phyloP scores from a whole-genome alignment of 2,113 vertebrate genomes.

The Eublepharis macularius region DNA sequence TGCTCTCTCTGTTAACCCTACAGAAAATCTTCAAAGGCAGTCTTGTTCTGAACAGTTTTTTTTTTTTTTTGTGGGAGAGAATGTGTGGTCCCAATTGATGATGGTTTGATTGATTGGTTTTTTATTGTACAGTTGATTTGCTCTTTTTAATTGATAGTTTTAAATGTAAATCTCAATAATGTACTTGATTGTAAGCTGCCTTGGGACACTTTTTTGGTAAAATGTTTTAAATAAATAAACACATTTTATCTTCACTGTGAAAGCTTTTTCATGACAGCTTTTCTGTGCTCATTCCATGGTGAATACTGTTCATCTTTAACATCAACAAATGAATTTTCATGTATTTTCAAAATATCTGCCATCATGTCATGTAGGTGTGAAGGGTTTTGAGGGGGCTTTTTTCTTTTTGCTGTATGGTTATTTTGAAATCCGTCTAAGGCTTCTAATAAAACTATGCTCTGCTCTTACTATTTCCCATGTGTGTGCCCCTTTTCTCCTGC shows the following conservation, averaged over 20 bases:
- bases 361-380: neutral
- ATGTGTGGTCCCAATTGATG: no score
- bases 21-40: no score
- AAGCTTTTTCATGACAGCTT: neutral
- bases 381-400: neutral
- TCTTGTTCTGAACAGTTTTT: no score
- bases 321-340: neutral
- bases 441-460: neutral
- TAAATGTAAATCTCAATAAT: no score
- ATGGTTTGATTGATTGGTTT: no score
- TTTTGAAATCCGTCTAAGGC: slow-evolving; percentile 1
- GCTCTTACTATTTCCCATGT: neutral
- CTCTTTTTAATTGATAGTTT: no score
- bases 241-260: neutral
- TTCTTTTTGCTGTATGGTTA: neutral
- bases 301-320: neutral
- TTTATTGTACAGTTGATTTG: no score
- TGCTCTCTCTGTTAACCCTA: no score
- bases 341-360: neutral
- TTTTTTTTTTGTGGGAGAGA: no score
- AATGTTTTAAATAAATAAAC: no score
- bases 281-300: neutral
- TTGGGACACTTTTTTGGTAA: no score
- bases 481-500: neutral
- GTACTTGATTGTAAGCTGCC: no score